Evolutionary conservation across 2,797 vertebrate genomes (phyloP).

Genomic region (Pitangus sulphuratus): DNA sequence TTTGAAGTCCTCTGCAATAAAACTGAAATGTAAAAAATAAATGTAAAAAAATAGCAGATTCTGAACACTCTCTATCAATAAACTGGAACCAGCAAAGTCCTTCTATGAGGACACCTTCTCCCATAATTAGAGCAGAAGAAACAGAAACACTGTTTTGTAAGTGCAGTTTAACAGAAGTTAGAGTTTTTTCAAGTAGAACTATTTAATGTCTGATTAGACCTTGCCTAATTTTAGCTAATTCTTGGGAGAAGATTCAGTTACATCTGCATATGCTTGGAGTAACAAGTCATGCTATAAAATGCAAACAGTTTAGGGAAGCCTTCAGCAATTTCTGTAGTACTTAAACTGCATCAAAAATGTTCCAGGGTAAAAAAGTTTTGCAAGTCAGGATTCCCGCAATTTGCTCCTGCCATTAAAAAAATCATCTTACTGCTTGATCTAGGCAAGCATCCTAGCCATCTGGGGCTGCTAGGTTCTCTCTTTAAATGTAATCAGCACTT

Average conservation of each 20-base stretch:
- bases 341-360: neutral
- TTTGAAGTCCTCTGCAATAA: neutral
- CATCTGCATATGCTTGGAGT: neutral
- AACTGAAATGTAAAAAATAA: rapidly evolving
- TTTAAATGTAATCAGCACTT: neutral
- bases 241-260: neutral
- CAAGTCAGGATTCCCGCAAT: neutral
- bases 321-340: neutral
- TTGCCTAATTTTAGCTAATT: neutral
- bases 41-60: neutral
- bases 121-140: neutral
- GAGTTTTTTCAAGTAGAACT: neutral
- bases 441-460: neutral
- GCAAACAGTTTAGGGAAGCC: neutral
- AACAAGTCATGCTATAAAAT: neutral
- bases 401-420: neutral
- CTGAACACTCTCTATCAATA: neutral
- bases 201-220: neutral
- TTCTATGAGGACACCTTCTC: neutral
- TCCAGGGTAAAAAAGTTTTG: neutral
- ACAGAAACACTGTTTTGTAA: neutral
- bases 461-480: neutral
- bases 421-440: neutral
- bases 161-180: neutral
- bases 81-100: neutral